Evolutionary conservation across 1,140 invertebrate genomes (phyloP).

Genomic region (Drosophila lacertosa): DNA sequence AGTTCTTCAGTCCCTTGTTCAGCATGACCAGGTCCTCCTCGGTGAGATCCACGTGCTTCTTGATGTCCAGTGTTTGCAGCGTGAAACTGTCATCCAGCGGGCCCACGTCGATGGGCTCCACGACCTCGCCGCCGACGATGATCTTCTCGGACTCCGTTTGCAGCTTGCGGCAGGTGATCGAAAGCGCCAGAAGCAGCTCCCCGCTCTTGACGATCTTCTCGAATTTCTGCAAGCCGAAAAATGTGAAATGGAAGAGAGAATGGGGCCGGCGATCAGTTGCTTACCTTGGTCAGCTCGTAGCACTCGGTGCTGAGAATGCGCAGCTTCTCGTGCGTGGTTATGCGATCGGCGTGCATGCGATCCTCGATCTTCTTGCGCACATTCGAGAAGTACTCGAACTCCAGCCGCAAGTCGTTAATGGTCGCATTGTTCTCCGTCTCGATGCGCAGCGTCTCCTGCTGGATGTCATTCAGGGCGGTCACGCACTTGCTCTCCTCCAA

Average conservation of each 20-base stretch:
- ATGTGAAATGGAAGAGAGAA: no score
- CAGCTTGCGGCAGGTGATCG: constrained; percentile 76
- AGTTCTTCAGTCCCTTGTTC: constrained; percentile 57
- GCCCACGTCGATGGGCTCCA: constrained; percentile 42
- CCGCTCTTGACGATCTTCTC: constrained; percentile 72
- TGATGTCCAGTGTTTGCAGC: constrained; percentile 57
- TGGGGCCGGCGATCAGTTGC: no score
- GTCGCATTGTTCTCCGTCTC: constrained; percentile 62
- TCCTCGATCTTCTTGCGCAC: constrained; percentile 72
- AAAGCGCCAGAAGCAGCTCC: constrained; percentile 67
- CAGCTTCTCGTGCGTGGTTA: constrained; percentile 65
- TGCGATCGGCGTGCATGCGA: constrained; percentile 54
- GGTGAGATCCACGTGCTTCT: constrained; percentile 65
- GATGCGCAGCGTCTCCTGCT: constrained; percentile 52
- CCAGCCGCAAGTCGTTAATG: constrained; percentile 63
- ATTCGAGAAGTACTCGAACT: constrained; percentile 68
- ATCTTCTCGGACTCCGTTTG: constrained; percentile 78
- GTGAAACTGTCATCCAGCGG: constrained; percentile 35
- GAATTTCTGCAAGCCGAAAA: no score
- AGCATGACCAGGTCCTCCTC: constrained; percentile 58
- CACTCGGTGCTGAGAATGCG: constrained; percentile 64
- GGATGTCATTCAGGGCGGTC: constrained; percentile 37
- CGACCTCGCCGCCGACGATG: constrained; percentile 57
- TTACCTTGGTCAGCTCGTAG: constrained; percentile 69
- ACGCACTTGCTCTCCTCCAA: constrained; percentile 54